These are phyloP conservation scores for Phrynocephalus guinanensis DNA, from an alignment of 2,797 vertebrate species.

Conservation along the genomic window DNA sequence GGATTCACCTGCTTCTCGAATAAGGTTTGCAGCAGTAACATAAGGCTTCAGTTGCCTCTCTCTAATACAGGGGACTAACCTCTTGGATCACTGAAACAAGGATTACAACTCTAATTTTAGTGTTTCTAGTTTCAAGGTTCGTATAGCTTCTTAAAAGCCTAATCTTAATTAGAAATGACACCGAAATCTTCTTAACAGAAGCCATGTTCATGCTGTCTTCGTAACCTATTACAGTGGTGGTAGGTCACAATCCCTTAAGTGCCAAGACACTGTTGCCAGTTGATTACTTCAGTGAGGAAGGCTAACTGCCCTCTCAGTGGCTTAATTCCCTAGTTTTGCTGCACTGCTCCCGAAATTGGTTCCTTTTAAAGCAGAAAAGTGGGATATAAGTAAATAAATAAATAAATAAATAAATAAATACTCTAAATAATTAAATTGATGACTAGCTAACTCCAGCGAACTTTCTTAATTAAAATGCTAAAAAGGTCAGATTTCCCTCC, in stretches of 20 bases:
- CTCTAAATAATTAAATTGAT: too few species aligned
- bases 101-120: constrained; percentile 66
- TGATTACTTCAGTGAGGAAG: constrained; percentile 2
- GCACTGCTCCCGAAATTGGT: neutral
- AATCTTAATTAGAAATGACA: constrained; percentile 71
- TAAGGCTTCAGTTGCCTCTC: constrained; percentile 40
- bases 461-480: too few species aligned
- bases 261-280: constrained; percentile 43
- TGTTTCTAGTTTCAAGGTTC: constrained; percentile 58
- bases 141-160: constrained; percentile 70
- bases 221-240: constrained; percentile 65
- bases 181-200: constrained; percentile 73
- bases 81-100: constrained; percentile 59
- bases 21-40: neutral
- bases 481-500: too few species aligned
- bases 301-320: constrained; percentile 13
- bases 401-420: too few species aligned
- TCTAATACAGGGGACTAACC: constrained; percentile 51
- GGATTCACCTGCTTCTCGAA: constrained; percentile 32
- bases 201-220: constrained; percentile 61
- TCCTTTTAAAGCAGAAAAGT: too few species aligned
- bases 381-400: too few species aligned
- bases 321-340: constrained; percentile 8
- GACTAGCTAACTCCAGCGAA: too few species aligned
- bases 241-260: constrained; percentile 53